These are phyloP conservation scores for Scomber scombrus DNA, from an alignment of 2,113 vertebrate species.

Conservation along the genomic window DNA sequence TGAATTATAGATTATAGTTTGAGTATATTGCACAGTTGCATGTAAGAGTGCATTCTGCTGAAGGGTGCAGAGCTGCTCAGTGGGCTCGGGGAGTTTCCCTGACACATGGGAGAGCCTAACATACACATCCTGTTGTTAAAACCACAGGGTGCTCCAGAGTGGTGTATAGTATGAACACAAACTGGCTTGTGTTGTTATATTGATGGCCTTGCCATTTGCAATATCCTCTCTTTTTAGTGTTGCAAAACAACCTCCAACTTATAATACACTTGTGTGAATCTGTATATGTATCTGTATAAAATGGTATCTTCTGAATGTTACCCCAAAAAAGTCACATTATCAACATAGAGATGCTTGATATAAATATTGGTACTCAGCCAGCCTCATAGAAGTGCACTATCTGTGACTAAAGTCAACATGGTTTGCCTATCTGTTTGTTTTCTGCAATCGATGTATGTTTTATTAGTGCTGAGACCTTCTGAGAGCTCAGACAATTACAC, in stretches of 20 bases:
- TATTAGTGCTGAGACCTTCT: conserved; percentile 38
- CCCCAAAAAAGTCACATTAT: not conserved
- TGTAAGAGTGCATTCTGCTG: conserved; percentile 31
- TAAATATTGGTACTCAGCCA: conserved; percentile 7
- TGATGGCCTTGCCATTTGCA: no score
- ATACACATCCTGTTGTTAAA: conserved; percentile 57
- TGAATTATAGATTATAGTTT: conserved; percentile 77
- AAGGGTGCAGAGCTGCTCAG: conserved; percentile 34
- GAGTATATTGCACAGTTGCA: conserved; percentile 51
- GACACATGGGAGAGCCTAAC: conserved; percentile 15
- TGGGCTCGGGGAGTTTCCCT: conserved; percentile 35
- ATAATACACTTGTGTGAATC: no score
- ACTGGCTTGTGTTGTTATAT: no score
- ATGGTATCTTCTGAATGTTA: not conserved
- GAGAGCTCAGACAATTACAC: conserved; percentile 56
- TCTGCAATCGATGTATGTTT: conserved; percentile 31
- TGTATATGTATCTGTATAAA: not conserved
- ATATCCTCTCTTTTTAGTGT: no score
- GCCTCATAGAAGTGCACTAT: conserved; percentile 46
- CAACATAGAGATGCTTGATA: not conserved
- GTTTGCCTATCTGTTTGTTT: conserved; percentile 34
- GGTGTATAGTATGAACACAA: conserved; percentile 19
- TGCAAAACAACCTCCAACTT: no score
- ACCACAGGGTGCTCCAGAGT: conserved; percentile 28
- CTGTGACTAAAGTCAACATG: conserved; percentile 1